phyloP scores from a whole-genome alignment of 92 coral and sea anemone species.

The Umimayanthus chanpuru region DNA sequence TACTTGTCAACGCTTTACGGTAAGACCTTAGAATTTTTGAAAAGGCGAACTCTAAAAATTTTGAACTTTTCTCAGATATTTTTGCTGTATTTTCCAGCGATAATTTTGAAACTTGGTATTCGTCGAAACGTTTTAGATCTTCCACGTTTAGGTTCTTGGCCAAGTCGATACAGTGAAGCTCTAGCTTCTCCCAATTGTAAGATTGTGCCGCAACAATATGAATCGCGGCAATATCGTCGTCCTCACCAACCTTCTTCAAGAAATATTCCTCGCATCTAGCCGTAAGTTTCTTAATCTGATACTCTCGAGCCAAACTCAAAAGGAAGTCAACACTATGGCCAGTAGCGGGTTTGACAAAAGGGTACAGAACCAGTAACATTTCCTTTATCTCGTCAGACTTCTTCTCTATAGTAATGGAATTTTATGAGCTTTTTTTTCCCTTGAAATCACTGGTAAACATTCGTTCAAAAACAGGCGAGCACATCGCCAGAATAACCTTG shows the following conservation, averaged over 20 bases:
- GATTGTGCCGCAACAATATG: constrained; percentile 26
- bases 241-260: background rate
- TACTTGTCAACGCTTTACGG: background rate
- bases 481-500: constrained; percentile 29
- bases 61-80: background rate
- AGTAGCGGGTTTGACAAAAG: constrained; percentile 26
- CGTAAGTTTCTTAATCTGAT: constrained; percentile 23
- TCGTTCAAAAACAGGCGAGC: constrained; percentile 51
- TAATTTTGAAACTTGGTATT: background rate
- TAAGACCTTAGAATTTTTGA: background rate
- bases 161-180: background rate
- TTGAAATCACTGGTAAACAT: constrained; percentile 46
- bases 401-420: constrained; percentile 43
- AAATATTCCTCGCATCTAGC: constrained; percentile 41
- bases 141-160: background rate
- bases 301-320: constrained; percentile 41
- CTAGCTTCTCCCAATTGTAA: constrained; percentile 27
- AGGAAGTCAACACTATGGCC: constrained; percentile 7
- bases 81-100: background rate
- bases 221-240: background rate
- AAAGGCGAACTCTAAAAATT: background rate
- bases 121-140: background rate
- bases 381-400: constrained; percentile 42
- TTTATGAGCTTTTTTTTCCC: constrained; percentile 41
- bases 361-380: constrained; percentile 46